A percentile compares a stretch with the other conserved stretches of the same genome.
phyloP scores from a whole-genome alignment of 2,113 vertebrate species.

The Burhinus bistriatus region DNA sequence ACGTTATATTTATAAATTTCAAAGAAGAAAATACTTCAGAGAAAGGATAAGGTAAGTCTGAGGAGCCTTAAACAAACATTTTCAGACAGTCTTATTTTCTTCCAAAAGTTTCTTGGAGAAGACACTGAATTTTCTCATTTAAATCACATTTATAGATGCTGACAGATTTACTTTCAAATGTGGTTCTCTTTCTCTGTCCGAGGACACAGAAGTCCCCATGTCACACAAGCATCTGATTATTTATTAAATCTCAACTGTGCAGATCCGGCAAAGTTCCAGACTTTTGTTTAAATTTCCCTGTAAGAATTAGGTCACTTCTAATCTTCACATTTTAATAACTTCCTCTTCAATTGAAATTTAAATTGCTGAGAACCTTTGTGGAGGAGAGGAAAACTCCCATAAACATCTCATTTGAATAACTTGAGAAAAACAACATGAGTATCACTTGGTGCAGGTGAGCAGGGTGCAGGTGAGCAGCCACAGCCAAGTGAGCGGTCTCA shows the following conservation, averaged over 20 bases:
- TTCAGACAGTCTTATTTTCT: background rate
- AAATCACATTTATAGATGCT: background rate
- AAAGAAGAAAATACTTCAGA: slow-evolving; percentile 46
- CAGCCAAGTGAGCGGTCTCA: background rate
- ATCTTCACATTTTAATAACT: slow-evolving; percentile 53
- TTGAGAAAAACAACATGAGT: background rate
- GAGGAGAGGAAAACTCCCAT: background rate
- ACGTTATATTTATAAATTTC: background rate
- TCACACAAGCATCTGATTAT: background rate
- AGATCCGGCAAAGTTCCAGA: background rate
- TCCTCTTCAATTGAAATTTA: slow-evolving; percentile 58
- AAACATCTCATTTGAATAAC: slow-evolving; percentile 31
- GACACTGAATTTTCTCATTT: background rate
- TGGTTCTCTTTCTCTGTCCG: background rate
- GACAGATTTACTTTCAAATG: background rate
- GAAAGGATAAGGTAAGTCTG: background rate
- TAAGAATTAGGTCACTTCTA: slow-evolving; percentile 40
- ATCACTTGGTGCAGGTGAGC: background rate
- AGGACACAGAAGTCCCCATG: background rate
- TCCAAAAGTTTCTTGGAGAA: background rate
- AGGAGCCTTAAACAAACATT: slow-evolving; percentile 31
- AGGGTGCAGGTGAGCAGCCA: background rate
- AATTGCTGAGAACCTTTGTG: slow-evolving; percentile 28
- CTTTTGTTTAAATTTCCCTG: slow-evolving; percentile 15
- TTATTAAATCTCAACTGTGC: background rate